These are phyloP conservation scores for Characodon lateralis DNA, from an alignment of 2,797 vertebrate genomes.

Conservation along the genomic window DNA sequence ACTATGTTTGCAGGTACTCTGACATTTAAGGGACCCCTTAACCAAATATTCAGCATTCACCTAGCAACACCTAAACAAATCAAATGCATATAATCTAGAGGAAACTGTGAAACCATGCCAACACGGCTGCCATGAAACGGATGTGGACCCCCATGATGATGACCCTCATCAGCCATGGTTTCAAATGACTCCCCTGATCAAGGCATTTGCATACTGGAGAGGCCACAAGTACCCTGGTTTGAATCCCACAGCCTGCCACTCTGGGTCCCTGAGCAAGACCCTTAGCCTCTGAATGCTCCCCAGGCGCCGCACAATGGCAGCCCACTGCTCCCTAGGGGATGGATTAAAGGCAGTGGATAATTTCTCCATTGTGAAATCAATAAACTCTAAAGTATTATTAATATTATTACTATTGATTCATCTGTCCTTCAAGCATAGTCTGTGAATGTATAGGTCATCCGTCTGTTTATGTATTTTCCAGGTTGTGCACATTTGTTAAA, in stretches of 20 bases:
- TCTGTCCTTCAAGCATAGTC: slow-evolving; percentile 3
- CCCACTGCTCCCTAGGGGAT: too few species aligned
- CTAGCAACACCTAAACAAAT: slow-evolving; percentile 7
- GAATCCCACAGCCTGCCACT: too few species aligned
- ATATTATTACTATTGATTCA: background rate
- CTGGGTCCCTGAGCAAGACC: too few species aligned
- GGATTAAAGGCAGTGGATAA: too few species aligned
- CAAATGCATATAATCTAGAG: slow-evolving; percentile 1
- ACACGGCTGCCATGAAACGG: background rate
- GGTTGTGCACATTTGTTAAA: background rate
- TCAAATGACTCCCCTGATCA: background rate
- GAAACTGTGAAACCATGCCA: slow-evolving; percentile 1
- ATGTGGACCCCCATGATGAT: background rate
- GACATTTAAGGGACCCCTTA: slow-evolving; percentile 12
- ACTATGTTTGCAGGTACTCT: background rate
- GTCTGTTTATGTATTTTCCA: background rate
- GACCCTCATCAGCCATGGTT: slow-evolving; percentile 4
- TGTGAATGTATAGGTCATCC: slow-evolving; percentile 19
- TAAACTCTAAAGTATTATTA: too few species aligned
- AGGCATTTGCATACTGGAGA: too few species aligned
- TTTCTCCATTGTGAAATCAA: too few species aligned
- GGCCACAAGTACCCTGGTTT: too few species aligned
- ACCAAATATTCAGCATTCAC: slow-evolving; percentile 4
- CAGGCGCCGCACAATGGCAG: too few species aligned
- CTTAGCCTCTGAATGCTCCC: too few species aligned